Base-by-base conservation (phyloP, 1,140 invertebrate species). In the Belonocnema kinseyi region DNA sequence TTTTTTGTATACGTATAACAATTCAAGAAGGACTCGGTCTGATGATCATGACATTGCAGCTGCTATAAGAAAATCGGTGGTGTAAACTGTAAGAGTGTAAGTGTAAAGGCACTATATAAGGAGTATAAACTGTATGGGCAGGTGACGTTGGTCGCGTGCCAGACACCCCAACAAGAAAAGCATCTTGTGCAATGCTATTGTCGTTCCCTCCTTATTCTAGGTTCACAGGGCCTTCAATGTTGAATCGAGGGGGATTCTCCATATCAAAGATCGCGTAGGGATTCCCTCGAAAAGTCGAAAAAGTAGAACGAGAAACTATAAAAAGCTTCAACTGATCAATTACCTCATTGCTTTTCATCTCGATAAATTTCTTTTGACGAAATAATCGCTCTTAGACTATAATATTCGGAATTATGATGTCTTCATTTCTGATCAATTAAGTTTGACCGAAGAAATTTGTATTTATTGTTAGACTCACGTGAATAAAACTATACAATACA, bases 61-160 rank as follows among this genome's bases (percentile, higher is more conserved):
- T 90, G 89, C 88, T 79, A 70, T 66, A 87, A 87, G 86, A 88
- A 86, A 88, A 88, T 88, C 85, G 84, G 75, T 76, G 54, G 74
- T 75, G 82, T 80, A 85, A 86, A 85, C 79, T 80, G 79, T 85
- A 83, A 81, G 40, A 46, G 6, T 33, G 21, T 7, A 61, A 11
- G 19, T 13, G 56, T 56, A 56, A 17, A 56, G 17, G 21, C 54
- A 12, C 17, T 21, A 56, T 56, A 61, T 21, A 14, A 14, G 58
- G 14, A 8, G 40, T 46, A 61, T 61, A 33, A 61, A 61, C 78
- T 77, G 82, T 78, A 74, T 40, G 75, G 75, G 87, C 90, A 91
- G 90, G 90, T 91, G 90, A 90, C 88, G 88, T 89, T 89, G 88
- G 90, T 90, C 90, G 90, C 89, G 90, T 91, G 90, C 89, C 89